These are phyloP conservation scores for Morone saxatilis DNA, from an alignment of 2,113 vertebrate species.

Conservation along the genomic window DNA sequence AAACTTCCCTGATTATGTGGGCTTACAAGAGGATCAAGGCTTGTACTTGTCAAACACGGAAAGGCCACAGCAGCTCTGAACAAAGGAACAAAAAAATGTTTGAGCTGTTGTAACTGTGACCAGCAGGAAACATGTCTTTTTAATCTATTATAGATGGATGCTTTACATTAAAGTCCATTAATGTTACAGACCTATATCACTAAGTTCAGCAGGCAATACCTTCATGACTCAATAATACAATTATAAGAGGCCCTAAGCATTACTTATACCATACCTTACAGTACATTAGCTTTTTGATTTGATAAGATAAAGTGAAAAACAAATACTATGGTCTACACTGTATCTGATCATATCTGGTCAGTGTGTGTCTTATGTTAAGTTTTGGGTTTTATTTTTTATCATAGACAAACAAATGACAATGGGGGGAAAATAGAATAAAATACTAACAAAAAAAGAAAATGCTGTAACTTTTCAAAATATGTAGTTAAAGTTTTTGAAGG, in stretches of 20 bases:
- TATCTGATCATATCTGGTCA: too few species aligned
- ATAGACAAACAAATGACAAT: too few species aligned
- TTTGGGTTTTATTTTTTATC: too few species aligned
- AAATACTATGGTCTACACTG: too few species aligned
- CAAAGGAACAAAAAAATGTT: background rate
- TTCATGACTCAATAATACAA: background rate
- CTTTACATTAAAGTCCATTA: background rate
- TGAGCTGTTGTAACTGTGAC: background rate
- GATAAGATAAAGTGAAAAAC: background rate
- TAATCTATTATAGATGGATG: background rate
- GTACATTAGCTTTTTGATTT: background rate
- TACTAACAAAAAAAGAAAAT: background rate
- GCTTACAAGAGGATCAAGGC: slow-evolving; percentile 17
- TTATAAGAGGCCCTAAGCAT: background rate
- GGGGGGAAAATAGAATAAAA: background rate
- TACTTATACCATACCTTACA: background rate
- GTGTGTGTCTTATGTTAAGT: too few species aligned
- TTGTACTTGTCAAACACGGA: slow-evolving; percentile 15
- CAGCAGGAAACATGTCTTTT: accelerated
- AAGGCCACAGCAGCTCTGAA: background rate
- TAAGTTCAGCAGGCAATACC: background rate
- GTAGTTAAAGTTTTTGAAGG: background rate
- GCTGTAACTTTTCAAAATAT: background rate
- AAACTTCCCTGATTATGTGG: slow-evolving; percentile 41
- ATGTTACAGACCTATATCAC: too few species aligned